These are phyloP conservation scores for Penelope pileata DNA, from an alignment of 2,113 vertebrate species.

Conservation along the genomic window DNA sequence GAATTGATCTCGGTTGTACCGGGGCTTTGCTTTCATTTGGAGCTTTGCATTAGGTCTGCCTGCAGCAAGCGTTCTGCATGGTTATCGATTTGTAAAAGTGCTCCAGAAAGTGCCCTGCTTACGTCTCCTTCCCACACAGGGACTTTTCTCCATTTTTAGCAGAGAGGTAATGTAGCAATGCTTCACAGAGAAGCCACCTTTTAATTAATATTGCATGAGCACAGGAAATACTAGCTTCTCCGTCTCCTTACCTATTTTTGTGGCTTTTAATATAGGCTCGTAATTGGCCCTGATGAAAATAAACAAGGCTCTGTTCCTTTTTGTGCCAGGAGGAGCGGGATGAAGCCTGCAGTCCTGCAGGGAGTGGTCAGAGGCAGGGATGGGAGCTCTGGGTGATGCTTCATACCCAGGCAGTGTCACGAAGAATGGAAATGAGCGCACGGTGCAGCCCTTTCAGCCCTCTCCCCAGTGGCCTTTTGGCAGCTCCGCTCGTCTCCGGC, in stretches of 20 bases:
- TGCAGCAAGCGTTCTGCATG: background rate
- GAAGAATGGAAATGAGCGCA: rapidly evolving
- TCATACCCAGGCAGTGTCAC: background rate
- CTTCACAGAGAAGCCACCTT: conserved; percentile 50
- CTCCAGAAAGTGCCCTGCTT: conserved; percentile 35
- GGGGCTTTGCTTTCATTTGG: background rate
- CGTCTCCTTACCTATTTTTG: conserved; percentile 34
- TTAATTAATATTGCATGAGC: conserved; percentile 78
- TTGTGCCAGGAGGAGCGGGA: background rate
- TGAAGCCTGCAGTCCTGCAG: background rate
- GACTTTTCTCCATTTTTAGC: conserved; percentile 70
- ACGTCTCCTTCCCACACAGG: conserved; percentile 25
- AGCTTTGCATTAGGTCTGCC: background rate
- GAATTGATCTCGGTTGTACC: background rate
- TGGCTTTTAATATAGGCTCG: conserved; percentile 58
- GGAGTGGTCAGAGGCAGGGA: background rate
- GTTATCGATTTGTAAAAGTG: background rate
- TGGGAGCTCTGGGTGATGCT: rapidly evolving
- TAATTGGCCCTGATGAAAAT: conserved; percentile 35
- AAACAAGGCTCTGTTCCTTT: background rate
- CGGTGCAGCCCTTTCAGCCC: background rate
- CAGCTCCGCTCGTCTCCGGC: background rate
- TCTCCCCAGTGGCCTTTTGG: background rate
- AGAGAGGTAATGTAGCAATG: conserved; percentile 55
- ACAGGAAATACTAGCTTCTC: conserved; percentile 59